A percentile compares a stretch with the other conserved stretches of the same genome.
Conservation (phyloP, 2,113 vertebrate genomes). For the Toxostoma redivivum region DNA sequence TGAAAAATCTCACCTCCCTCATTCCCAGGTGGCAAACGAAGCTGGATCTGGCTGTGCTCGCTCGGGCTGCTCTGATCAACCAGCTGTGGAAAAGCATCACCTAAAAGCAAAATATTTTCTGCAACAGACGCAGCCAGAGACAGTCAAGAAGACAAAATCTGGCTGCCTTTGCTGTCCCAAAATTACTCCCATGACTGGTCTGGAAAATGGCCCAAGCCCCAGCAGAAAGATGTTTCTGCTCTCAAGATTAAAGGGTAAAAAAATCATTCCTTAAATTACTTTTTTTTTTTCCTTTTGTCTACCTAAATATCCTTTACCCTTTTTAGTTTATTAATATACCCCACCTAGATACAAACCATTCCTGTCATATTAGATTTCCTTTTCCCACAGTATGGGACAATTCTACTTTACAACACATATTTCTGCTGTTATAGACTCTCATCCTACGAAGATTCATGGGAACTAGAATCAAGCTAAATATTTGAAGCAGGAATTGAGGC, state of each 20-base stretch:
- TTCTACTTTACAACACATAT: background rate
- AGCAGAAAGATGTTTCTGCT: background rate
- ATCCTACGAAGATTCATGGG: background rate
- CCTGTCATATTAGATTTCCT: background rate
- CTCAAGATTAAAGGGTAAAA: background rate
- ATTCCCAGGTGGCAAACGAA: rapidly evolving
- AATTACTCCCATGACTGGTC: background rate
- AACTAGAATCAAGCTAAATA: background rate
- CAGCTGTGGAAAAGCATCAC: background rate
- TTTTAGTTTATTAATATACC: background rate
- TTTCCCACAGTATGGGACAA: background rate
- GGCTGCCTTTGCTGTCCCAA: background rate
- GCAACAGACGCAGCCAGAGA: background rate
- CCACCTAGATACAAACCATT: background rate
- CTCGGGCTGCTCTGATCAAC: background rate
- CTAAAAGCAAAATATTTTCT: background rate
- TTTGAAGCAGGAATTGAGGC: background rate
- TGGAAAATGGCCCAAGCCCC: background rate
- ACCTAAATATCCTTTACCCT: background rate
- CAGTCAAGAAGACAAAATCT: background rate
- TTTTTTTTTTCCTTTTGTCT: background rate
- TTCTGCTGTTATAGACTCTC: background rate
- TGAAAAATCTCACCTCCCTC: background rate
- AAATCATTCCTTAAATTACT: background rate
- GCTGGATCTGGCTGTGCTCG: background rate